phyloP scores from a whole-genome alignment of 64 coral and sea anemone genomes.

The Actinia equina region DNA sequence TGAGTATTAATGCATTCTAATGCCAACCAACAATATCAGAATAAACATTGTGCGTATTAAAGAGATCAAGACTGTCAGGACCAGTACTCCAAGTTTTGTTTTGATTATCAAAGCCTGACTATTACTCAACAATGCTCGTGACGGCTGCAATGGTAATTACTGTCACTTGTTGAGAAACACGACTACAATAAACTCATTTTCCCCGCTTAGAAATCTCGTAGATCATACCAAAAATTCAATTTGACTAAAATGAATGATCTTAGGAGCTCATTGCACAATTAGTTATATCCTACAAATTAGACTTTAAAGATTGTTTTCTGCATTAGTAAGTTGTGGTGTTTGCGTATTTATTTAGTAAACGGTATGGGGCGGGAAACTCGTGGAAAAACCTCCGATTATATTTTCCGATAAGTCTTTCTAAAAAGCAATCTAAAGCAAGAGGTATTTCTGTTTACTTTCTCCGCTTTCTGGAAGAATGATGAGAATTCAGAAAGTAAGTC shows the following conservation, averaged over 20 bases:
- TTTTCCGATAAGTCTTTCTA: background rate
- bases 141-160: background rate
- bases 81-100: background rate
- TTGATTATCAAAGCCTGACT: background rate
- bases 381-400: background rate
- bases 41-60: background rate
- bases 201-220: background rate
- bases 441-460: background rate
- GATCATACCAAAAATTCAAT: background rate
- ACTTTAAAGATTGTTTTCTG: background rate
- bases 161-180: background rate
- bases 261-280: background rate
- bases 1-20: constrained; percentile 2
- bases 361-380: background rate
- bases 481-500: constrained; percentile 8
- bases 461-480: background rate
- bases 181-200: background rate
- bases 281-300: background rate
- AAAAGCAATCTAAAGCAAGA: background rate
- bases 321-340: background rate
- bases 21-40: background rate
- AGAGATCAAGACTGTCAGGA: background rate
- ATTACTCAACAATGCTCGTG: background rate
- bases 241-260: constrained; percentile 2
- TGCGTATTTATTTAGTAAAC: background rate